Conservation (phyloP, 2,888 invertebrate species). For the Blera fallax region DNA sequence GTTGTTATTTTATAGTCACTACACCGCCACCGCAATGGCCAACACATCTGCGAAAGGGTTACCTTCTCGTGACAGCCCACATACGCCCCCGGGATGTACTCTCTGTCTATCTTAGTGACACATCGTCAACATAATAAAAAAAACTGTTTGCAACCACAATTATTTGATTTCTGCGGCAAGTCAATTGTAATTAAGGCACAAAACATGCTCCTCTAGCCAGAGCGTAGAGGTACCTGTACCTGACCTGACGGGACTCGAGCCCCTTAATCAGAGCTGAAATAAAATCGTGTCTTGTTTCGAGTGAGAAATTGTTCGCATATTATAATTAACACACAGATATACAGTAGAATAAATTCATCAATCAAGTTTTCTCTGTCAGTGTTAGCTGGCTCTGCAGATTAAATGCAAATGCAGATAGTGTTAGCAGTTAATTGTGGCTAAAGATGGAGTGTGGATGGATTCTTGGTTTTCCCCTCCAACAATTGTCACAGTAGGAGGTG, state of each 20-base stretch:
- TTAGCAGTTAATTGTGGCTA: conserved; percentile 59
- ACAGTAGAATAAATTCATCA: conserved; percentile 58
- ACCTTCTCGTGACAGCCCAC: neutral
- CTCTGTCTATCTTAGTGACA: conserved; percentile 18
- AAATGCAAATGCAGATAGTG: conserved; percentile 37
- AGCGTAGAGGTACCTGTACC: neutral
- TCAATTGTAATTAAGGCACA: conserved; percentile 36
- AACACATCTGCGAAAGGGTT: neutral
- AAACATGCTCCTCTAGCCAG: neutral
- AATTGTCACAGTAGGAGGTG: conserved; percentile 34
- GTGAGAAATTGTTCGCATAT: conserved; percentile 29
- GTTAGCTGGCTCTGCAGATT: conserved; percentile 2
- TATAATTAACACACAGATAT: conserved; percentile 32
- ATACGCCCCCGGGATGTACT: neutral
- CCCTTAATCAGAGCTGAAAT: conserved; percentile 22
- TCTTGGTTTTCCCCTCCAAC: neutral
- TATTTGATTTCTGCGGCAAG: conserved; percentile 56
- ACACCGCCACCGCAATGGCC: conserved; percentile 17
- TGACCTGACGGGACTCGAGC: neutral
- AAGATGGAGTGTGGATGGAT: conserved; percentile 44
- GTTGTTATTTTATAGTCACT: neutral
- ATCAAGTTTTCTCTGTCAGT: conserved; percentile 29
- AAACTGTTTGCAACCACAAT: conserved; percentile 33
- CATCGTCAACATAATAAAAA: conserved; percentile 5
- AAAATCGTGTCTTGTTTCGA: conserved; percentile 49